phyloP scores from a whole-genome alignment of 2,888 invertebrate genomes.

The Polydesmus complanatus region DNA sequence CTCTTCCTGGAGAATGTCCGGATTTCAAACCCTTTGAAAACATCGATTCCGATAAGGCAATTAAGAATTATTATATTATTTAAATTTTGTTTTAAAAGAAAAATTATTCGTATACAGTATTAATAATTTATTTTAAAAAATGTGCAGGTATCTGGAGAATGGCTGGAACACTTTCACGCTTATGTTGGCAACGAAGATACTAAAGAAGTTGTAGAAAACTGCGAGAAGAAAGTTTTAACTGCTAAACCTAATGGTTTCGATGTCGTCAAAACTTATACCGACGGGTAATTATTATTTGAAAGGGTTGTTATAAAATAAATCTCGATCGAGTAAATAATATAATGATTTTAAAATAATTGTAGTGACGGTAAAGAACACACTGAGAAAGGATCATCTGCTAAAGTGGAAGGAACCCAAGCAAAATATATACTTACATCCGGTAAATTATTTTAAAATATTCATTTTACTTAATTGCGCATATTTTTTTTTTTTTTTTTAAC shows the following conservation, averaged over 20 bases:
- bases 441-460: neutral
- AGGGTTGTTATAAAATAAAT: too few species aligned
- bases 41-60: neutral
- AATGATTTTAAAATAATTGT: neutral
- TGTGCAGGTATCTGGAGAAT: neutral
- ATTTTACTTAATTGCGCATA: neutral
- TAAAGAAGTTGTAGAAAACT: neutral
- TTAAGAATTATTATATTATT: too few species aligned
- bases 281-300: neutral
- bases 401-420: neutral
- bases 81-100: too few species aligned
- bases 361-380: neutral
- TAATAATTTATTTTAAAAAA: neutral
- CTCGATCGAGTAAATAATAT: neutral
- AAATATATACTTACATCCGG: neutral
- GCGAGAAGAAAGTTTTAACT: neutral
- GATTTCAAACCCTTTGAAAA: neutral
- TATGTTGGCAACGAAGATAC: neutral
- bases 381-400: neutral
- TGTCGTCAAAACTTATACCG: neutral
- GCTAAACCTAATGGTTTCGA: neutral
- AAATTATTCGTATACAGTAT: too few species aligned
- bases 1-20: neutral
- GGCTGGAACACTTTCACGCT: neutral
- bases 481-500: too few species aligned